Evolutionary conservation across 2,888 invertebrate genomes (phyloP).

Genomic region (Euplexia lucipara): DNA sequence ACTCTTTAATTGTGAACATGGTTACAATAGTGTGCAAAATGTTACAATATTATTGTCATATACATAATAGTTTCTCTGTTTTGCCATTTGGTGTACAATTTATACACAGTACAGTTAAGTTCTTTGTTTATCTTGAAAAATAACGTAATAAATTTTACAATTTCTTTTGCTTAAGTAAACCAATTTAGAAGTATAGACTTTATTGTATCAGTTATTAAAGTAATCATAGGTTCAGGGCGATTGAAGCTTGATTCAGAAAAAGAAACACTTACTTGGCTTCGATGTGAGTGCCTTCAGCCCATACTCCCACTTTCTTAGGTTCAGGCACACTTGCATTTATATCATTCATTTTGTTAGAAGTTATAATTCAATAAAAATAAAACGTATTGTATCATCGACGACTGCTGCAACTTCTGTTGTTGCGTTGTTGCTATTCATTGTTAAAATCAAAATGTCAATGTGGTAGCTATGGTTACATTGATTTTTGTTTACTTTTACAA

Average conservation of each 20-base stretch:
- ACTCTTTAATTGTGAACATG: too few relatives aligned
- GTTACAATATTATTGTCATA: too few relatives aligned
- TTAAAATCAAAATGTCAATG: too few relatives aligned
- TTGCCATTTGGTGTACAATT: too few relatives aligned
- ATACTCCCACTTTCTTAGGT: constrained; percentile 86
- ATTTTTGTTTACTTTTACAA: constrained; percentile 14
- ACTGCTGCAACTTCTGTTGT: background rate
- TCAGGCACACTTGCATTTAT: constrained; percentile 78
- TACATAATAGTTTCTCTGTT: too few relatives aligned
- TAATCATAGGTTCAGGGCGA: background rate
- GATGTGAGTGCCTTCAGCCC: constrained; percentile 86
- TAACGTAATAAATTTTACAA: too few relatives aligned
- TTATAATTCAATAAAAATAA: background rate
- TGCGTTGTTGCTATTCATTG: too few relatives aligned
- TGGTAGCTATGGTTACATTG: background rate
- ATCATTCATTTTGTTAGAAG: constrained; percentile 75
- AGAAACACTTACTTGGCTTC: constrained; percentile 80
- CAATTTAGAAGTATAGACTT: too few relatives aligned
- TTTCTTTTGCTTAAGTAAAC: too few relatives aligned
- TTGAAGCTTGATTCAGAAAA: background rate
- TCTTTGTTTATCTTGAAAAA: too few relatives aligned
- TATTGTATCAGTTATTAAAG: background rate
- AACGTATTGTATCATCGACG: constrained; percentile 64
- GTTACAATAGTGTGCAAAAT: too few relatives aligned
- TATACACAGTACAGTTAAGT: too few relatives aligned